Evolutionary conservation across 2,113 vertebrate genomes (phyloP).

Genomic region (Prionailurus bengalensis): DNA sequence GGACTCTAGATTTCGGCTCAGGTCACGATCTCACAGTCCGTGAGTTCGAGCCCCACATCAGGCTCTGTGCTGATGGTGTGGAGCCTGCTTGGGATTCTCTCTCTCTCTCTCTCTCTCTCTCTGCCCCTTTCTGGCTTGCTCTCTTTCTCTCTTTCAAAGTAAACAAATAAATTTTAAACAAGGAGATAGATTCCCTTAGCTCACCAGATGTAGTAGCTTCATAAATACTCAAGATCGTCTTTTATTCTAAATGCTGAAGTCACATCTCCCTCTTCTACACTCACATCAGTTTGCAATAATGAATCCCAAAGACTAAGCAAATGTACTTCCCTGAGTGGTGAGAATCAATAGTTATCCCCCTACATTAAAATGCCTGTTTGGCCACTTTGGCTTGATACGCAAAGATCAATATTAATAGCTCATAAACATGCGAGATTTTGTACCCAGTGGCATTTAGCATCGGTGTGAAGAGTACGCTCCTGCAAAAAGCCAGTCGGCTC

Average conservation of each 20-base stretch:
- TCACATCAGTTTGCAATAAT: neutral
- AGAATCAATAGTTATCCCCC: neutral
- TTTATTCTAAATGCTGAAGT: neutral
- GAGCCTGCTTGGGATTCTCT: too few relatives aligned
- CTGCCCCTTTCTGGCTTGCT: too few relatives aligned
- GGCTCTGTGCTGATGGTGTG: too few relatives aligned
- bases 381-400: conserved; percentile 75
- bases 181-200: neutral
- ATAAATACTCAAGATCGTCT: neutral
- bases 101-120: too few relatives aligned
- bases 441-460: conserved; percentile 82
- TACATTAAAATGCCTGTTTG: conserved; percentile 65
- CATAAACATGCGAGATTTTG: conserved; percentile 78
- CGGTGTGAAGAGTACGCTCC: conserved; percentile 82
- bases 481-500: conserved; percentile 67
- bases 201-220: neutral
- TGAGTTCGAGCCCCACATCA: too few relatives aligned
- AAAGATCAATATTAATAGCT: conserved; percentile 77
- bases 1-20: too few relatives aligned
- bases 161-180: too few relatives aligned
- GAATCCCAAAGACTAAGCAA: neutral
- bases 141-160: too few relatives aligned
- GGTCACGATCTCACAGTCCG: too few relatives aligned
- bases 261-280: neutral
- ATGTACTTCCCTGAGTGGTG: neutral